Percentiles rank a stretch among this genome's conserved stretches.
phyloP scores from a whole-genome alignment of 2,113 vertebrate species.

The Callospermophilus lateralis region DNA sequence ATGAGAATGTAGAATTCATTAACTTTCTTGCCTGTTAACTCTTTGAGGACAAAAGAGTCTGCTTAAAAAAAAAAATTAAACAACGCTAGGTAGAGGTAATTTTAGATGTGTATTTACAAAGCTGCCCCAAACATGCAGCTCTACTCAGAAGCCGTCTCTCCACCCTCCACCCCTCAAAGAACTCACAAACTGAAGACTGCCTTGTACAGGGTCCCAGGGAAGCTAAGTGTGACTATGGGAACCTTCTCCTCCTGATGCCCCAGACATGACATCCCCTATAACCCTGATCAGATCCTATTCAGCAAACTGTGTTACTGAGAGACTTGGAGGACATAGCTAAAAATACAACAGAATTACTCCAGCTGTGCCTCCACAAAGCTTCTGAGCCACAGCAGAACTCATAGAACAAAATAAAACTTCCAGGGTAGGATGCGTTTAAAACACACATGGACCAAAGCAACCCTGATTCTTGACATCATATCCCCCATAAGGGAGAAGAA shows the following conservation, averaged over 20 bases:
- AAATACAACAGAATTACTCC: not conserved
- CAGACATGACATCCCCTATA: not conserved
- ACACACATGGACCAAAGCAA: not conserved
- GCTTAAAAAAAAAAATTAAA: conserved; percentile 23
- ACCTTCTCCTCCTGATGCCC: not conserved
- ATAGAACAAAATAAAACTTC: not conserved
- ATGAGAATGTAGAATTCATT: conserved; percentile 44
- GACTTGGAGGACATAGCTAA: not conserved
- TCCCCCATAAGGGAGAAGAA: not conserved
- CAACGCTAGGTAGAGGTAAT: not conserved
- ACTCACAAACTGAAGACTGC: not conserved
- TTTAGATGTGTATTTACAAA: conserved; percentile 39
- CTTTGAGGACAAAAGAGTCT: not conserved
- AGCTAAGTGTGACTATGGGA: not conserved
- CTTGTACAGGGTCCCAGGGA: no score
- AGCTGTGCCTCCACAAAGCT: not conserved
- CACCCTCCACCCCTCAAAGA: not conserved
- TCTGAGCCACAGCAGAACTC: not conserved
- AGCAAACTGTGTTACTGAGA: not conserved
- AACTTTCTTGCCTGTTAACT: not conserved
- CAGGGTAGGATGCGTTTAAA: conserved; percentile 27
- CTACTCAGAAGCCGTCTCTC: not conserved
- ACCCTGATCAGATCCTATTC: not conserved
- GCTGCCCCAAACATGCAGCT: not conserved
- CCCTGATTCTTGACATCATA: not conserved